Evolutionary conservation across 2,797 vertebrate species (phyloP).

Genomic region (Clarias pachynema): DNA sequence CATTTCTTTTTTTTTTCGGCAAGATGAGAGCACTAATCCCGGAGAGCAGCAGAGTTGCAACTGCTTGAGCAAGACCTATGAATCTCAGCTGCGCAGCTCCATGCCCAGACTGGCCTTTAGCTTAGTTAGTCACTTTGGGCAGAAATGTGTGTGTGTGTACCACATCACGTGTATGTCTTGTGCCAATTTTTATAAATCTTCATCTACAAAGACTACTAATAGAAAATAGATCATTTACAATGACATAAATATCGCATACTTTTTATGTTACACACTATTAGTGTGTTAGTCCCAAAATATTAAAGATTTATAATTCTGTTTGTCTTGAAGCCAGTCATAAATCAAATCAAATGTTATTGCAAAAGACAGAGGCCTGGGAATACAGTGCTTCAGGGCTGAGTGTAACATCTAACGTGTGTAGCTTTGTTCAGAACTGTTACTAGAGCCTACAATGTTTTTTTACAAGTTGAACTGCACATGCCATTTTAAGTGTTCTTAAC

Average conservation of each 20-base stretch:
- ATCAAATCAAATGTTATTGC: neutral
- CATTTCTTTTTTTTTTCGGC: neutral
- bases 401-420: neutral
- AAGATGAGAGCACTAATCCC: neutral
- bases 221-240: neutral
- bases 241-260: neutral
- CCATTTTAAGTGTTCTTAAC: neutral
- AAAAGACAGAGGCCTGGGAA: neutral
- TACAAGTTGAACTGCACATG: neutral
- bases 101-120: neutral
- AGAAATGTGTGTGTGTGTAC: neutral
- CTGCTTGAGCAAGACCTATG: neutral
- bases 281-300: neutral
- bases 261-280: neutral
- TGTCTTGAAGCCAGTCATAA: neutral
- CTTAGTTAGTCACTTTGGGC: neutral
- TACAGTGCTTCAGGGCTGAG: neutral
- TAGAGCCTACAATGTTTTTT: neutral
- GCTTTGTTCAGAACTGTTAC: neutral
- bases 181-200: neutral
- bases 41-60: neutral
- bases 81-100: neutral
- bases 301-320: neutral
- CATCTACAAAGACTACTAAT: neutral
- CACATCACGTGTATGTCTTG: neutral